Conservation (phyloP, 2,797 vertebrate genomes). For the Pampus argenteus region DNA sequence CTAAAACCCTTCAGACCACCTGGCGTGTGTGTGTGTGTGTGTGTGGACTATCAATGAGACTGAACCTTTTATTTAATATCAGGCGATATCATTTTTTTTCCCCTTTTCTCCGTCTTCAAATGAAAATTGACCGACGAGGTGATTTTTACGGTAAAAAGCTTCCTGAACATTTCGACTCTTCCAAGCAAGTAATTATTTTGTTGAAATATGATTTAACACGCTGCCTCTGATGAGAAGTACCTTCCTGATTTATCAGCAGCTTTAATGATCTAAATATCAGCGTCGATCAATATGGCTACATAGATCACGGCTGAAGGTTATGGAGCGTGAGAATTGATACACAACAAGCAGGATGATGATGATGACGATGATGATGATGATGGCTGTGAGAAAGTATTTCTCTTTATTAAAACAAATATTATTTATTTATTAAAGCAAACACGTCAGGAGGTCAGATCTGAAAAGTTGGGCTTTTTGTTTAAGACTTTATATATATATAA, state of each 20-base stretch:
- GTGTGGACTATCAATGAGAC: conserved; percentile 28
- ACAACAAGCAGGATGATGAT: conserved; percentile 28
- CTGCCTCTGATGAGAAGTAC: neutral
- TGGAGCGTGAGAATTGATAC: conserved; percentile 4
- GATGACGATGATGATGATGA: conserved; percentile 12
- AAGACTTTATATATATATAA: no score
- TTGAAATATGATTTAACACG: neutral
- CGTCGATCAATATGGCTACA: neutral
- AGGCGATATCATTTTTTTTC: no score
- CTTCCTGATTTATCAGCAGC: neutral
- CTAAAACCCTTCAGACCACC: conserved; percentile 1
- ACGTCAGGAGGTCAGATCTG: no score
- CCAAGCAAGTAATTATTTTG: neutral
- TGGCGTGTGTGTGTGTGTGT: neutral
- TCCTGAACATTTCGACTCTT: no score
- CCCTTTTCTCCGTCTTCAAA: no score
- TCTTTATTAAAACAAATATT: no score
- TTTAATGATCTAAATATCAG: neutral
- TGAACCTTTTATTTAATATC: conserved; percentile 10
- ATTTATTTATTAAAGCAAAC: no score
- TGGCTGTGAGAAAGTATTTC: no score
- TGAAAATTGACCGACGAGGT: no score
- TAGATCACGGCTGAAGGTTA: neutral
- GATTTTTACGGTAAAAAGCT: no score
- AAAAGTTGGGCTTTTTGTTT: no score